Conservation (phyloP, 1,140 invertebrate genomes). For the Holotrichia oblita region DNA sequence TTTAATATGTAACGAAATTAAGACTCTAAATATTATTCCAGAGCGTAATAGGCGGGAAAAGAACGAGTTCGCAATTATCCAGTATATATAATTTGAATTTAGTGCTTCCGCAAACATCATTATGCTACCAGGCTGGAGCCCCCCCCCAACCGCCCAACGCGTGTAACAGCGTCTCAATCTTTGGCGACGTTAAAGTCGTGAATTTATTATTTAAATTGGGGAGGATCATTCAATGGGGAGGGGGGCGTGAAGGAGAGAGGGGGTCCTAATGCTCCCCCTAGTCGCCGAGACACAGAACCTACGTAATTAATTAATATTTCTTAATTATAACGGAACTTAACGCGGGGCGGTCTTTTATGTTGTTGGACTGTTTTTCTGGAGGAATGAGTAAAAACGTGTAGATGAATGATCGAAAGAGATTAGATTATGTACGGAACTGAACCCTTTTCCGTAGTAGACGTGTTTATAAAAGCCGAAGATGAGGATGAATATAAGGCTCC, state of each 20-base stretch:
- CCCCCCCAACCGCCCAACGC: background rate
- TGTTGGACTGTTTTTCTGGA: background rate
- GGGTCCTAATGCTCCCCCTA: background rate
- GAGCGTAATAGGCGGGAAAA: background rate
- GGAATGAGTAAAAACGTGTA: background rate
- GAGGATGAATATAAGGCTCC: background rate
- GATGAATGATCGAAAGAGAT: background rate
- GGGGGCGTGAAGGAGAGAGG: background rate
- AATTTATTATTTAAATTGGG: background rate
- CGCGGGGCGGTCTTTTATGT: background rate
- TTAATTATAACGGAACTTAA: conserved; percentile 7
- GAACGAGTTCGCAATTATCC: conserved; percentile 11
- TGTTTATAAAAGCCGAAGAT: background rate
- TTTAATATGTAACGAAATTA: conserved; percentile 35
- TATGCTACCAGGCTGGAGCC: background rate
- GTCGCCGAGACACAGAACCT: background rate
- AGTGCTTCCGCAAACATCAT: background rate
- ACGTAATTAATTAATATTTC: conserved; percentile 18
- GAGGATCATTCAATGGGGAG: too few relatives aligned
- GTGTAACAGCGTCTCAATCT: background rate
- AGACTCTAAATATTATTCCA: background rate
- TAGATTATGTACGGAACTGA: background rate
- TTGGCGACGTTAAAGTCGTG: conserved; percentile 6
- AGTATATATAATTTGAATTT: conserved; percentile 7
- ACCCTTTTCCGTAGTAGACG: background rate